phyloP scores from a whole-genome alignment of 2,888 invertebrate species.

The Apocheima hispidaria region DNA sequence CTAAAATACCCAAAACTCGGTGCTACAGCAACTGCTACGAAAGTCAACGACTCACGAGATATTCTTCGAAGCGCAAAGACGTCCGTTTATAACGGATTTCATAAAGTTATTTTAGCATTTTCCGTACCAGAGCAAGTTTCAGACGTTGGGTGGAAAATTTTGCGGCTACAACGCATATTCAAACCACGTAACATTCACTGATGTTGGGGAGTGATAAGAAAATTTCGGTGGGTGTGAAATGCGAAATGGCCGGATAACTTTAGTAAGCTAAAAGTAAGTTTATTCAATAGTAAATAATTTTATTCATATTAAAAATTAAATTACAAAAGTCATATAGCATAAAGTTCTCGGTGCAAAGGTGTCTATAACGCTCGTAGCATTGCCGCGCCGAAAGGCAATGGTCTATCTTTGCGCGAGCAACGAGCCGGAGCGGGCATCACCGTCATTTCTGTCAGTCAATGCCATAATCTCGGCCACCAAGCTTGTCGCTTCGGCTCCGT shows the following conservation, averaged over 20 bases:
- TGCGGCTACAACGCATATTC: conserved; percentile 22
- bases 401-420: too few relatives aligned
- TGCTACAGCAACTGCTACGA: conserved; percentile 17
- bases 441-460: too few relatives aligned
- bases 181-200: conserved; percentile 29
- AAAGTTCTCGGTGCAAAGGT: too few relatives aligned
- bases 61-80: conserved; percentile 31
- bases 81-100: conserved; percentile 31
- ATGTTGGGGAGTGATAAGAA: conserved; percentile 22
- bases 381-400: too few relatives aligned
- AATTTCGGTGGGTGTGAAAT: conserved; percentile 15
- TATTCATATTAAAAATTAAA: too few relatives aligned
- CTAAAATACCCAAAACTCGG: conserved; percentile 18
- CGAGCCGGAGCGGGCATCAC: too few relatives aligned
- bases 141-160: conserved; percentile 21
- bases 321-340: too few relatives aligned
- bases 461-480: too few relatives aligned
- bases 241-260: conserved; percentile 10
- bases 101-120: conserved; percentile 35
- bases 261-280: too few relatives aligned
- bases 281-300: too few relatives aligned
- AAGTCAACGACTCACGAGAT: conserved; percentile 28
- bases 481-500: too few relatives aligned
- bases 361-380: too few relatives aligned
- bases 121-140: conserved; percentile 34